phyloP scores from a whole-genome alignment of 2,113 vertebrate genomes.

The Gavia stellata region DNA sequence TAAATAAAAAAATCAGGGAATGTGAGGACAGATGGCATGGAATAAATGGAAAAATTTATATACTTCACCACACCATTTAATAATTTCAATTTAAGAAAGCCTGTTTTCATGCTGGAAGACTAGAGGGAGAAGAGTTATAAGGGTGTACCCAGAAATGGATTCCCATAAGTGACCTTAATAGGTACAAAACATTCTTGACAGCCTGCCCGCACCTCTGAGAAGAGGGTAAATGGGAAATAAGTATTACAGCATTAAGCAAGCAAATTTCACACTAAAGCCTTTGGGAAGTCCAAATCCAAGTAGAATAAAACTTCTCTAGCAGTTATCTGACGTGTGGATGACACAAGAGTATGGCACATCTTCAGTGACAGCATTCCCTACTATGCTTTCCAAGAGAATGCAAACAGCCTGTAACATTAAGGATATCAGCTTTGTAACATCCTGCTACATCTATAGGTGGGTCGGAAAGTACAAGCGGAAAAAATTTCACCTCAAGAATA shows the following conservation, averaged over 20 bases:
- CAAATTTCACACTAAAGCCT: neutral
- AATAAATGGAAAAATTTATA: neutral
- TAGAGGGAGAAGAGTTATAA: neutral
- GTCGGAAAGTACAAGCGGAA: neutral
- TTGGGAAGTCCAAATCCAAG: neutral
- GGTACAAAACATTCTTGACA: neutral
- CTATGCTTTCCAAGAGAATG: neutral
- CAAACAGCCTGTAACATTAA: neutral
- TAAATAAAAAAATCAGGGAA: neutral
- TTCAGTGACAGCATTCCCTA: neutral
- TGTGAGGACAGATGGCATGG: neutral
- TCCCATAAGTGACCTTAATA: neutral
- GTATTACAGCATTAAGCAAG: neutral
- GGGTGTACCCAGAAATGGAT: neutral
- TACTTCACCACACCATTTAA: neutral
- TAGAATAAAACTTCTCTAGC: neutral
- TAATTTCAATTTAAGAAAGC: neutral
- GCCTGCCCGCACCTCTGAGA: neutral
- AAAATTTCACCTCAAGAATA: neutral
- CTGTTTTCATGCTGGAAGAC: neutral
- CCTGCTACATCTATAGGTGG: neutral
- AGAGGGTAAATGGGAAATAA: neutral
- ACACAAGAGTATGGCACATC: neutral
- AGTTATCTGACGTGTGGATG: neutral
- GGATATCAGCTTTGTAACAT: neutral